A percentile compares a stretch with the other conserved stretches of the same genome.
Evolutionary conservation across 1,140 invertebrate genomes (phyloP).

Genomic region (Drosophila baimaii): DNA sequence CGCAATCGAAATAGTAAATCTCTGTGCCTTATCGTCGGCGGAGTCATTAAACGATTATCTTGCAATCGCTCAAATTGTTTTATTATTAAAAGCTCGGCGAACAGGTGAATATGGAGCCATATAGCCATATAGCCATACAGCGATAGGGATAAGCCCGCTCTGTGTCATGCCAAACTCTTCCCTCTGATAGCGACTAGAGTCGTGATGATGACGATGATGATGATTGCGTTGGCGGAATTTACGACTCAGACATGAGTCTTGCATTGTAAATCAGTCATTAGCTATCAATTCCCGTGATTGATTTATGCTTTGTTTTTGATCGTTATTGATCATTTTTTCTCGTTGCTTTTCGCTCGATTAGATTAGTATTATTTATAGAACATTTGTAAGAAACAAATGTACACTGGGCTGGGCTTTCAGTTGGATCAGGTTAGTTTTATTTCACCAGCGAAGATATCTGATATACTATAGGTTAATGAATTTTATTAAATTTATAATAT

Average conservation of each 20-base stretch:
- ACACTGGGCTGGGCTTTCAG: constrained; percentile 18
- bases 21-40: constrained; percentile 44
- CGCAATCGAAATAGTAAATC: constrained; percentile 43
- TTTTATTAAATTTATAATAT: too few relatives aligned
- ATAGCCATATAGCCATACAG: constrained; percentile 10
- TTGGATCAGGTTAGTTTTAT: constrained; percentile 58
- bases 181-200: constrained; percentile 18
- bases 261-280: constrained; percentile 65
- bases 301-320: constrained; percentile 66
- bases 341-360: constrained; percentile 50
- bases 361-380: constrained; percentile 68
- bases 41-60: constrained; percentile 63
- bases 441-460: constrained; percentile 1
- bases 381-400: constrained; percentile 15
- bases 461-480: too few relatives aligned
- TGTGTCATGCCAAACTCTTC: constrained; percentile 42
- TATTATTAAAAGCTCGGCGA: constrained; percentile 30
- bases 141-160: constrained; percentile 34
- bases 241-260: constrained; percentile 30
- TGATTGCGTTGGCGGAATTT: constrained; percentile 34
- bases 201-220: constrained; percentile 16
- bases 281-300: constrained; percentile 72
- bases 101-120: constrained; percentile 13
- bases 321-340: constrained; percentile 60
- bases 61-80: constrained; percentile 62